A percentile compares a stretch with the other conserved stretches of the same genome.
These are phyloP conservation scores for Gari tellinella DNA, from an alignment of 2,888 invertebrate species.

Conservation along the genomic window DNA sequence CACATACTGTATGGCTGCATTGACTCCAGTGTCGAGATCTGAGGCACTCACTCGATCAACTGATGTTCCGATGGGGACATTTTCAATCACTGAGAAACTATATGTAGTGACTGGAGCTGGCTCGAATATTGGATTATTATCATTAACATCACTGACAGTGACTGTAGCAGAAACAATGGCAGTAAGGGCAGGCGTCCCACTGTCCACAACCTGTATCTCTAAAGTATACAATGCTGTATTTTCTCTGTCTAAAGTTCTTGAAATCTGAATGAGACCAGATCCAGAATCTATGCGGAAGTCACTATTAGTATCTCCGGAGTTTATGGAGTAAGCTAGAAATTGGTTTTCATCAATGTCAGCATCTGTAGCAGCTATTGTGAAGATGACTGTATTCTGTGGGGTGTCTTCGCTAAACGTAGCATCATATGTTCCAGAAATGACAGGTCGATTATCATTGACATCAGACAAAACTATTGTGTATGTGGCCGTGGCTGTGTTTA, in stretches of 20 bases:
- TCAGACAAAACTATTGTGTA: constrained; percentile 70
- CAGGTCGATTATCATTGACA: constrained; percentile 77
- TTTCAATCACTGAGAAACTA: constrained; percentile 69
- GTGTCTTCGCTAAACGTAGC: constrained; percentile 67
- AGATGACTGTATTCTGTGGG: constrained; percentile 62
- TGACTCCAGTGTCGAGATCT: constrained; percentile 71
- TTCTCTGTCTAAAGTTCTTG: constrained; percentile 73
- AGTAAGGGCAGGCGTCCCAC: constrained; percentile 53
- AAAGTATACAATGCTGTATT: constrained; percentile 66
- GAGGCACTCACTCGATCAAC: constrained; percentile 67
- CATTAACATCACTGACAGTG: constrained; percentile 73
- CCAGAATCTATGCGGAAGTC: constrained; percentile 70
- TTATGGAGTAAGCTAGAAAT: constrained; percentile 66
- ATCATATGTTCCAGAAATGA: constrained; percentile 63
- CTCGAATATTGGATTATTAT: constrained; percentile 71
- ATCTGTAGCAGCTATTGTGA: constrained; percentile 70
- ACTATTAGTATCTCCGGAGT: constrained; percentile 68
- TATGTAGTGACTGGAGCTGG: constrained; percentile 54
- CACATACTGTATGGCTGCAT: constrained; percentile 60
- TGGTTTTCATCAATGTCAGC: constrained; percentile 68
- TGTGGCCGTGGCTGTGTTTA: constrained; percentile 69
- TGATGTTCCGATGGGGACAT: constrained; percentile 59
- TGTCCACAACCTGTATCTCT: constrained; percentile 61
- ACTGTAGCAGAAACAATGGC: constrained; percentile 64
- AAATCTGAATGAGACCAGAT: constrained; percentile 67